These are phyloP conservation scores for Battus philenor DNA, from an alignment of 1,140 invertebrate species.

Conservation along the genomic window DNA sequence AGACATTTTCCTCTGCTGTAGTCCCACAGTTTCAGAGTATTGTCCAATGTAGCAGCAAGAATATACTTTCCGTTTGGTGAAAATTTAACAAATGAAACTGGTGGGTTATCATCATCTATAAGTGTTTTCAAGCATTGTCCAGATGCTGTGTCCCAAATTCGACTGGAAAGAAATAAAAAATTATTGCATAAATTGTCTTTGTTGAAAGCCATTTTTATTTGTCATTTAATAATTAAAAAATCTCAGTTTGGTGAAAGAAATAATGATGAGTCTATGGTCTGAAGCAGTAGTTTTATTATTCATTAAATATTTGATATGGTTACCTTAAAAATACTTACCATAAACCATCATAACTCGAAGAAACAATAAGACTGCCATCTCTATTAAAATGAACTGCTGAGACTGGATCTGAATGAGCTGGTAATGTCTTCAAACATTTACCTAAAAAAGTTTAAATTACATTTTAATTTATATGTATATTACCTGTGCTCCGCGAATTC, in stretches of 20 bases:
- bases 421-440: constrained; percentile 98
- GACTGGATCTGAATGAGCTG: constrained; percentile 99
- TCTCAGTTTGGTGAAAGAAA: too few species aligned
- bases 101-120: constrained; percentile 98
- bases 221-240: not conserved
- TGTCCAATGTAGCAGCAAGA: constrained; percentile 97
- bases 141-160: constrained; percentile 99
- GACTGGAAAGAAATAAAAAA: constrained; percentile 79
- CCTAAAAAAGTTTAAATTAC: constrained; percentile 53
- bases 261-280: too few species aligned
- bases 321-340: constrained; percentile 86
- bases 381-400: constrained; percentile 99
- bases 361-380: constrained; percentile 98
- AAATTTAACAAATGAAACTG: constrained; percentile 99
- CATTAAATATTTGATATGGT: too few species aligned
- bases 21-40: constrained; percentile 99
- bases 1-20: constrained; percentile 98
- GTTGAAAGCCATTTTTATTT: too few species aligned
- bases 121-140: constrained; percentile 99
- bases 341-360: constrained; percentile 99
- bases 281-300: too few species aligned
- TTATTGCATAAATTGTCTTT: too few species aligned
- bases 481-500: too few species aligned
- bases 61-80: constrained; percentile 99
- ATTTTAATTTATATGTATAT: not conserved